A percentile compares a stretch with the other conserved stretches of the same genome.
phyloP scores from a whole-genome alignment of 1,140 invertebrate species.

The Rhyacophila brunnea region DNA sequence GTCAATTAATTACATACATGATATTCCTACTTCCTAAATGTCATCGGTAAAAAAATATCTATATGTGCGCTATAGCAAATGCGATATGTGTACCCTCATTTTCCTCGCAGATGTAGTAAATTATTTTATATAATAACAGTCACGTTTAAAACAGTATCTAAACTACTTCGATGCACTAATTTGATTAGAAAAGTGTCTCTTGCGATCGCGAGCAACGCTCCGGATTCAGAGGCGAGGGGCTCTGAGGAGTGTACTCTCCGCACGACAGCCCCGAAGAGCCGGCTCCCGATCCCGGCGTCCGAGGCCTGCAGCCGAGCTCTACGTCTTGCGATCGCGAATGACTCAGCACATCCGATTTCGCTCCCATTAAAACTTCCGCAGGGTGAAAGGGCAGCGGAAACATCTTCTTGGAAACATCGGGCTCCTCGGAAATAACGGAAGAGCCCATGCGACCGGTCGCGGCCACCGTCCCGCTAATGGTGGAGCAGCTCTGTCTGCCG shows the following conservation, averaged over 20 bases:
- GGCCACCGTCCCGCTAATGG: constrained; percentile 31
- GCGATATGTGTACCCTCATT: constrained; percentile 37
- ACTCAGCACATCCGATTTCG: not conserved
- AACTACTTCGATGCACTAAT: constrained; percentile 33
- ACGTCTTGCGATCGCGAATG: constrained; percentile 23
- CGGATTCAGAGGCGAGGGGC: constrained; percentile 29
- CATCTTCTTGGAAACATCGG: constrained; percentile 2
- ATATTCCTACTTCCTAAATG: constrained; percentile 15
- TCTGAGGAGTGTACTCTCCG: constrained; percentile 15
- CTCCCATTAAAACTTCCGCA: not conserved
- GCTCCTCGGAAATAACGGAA: constrained; percentile 9
- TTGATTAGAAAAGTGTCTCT: constrained; percentile 32
- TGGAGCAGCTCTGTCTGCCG: constrained; percentile 23
- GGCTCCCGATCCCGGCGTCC: not conserved
- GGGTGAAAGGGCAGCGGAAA: constrained; percentile 14
- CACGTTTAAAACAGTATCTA: constrained; percentile 23
- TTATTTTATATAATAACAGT: constrained; percentile 21
- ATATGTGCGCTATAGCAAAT: constrained; percentile 36
- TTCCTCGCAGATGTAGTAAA: constrained; percentile 32
- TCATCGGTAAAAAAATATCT: constrained; percentile 36
- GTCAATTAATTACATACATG: constrained; percentile 20
- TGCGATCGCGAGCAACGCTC: constrained; percentile 33
- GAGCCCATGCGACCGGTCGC: constrained; percentile 5
- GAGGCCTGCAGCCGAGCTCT: constrained; percentile 24
- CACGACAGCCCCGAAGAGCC: not conserved